phyloP scores from a whole-genome alignment of 2,888 invertebrate genomes.

The Xestia xanthographa region DNA sequence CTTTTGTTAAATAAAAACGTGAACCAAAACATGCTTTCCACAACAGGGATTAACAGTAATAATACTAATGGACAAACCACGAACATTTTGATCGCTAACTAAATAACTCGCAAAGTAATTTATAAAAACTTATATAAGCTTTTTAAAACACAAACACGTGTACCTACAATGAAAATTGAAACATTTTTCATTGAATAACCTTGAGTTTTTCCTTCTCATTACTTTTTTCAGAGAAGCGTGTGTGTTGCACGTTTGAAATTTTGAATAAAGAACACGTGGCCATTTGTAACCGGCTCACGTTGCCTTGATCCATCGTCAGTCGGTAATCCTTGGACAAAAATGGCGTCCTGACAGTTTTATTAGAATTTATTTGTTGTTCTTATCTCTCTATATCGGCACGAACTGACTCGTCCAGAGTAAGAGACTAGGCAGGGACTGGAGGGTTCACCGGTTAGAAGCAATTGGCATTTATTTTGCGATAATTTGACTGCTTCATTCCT shows the following conservation, averaged over 20 bases:
- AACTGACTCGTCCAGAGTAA: background rate
- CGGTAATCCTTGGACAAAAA: conserved; percentile 44
- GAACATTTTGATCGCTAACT: background rate
- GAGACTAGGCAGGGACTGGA: background rate
- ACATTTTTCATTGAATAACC: background rate
- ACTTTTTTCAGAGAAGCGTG: background rate
- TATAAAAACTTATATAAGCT: background rate
- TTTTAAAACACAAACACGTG: background rate
- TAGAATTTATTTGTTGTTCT: conserved; percentile 35
- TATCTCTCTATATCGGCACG: background rate
- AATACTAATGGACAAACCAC: background rate
- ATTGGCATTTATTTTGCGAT: background rate
- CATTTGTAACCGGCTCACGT: conserved; percentile 46
- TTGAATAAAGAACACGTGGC: conserved; percentile 32
- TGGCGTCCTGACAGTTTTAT: conserved; percentile 19
- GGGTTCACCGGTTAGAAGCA: background rate
- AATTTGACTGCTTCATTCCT: background rate
- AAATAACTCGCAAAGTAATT: background rate
- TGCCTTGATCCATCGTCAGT: conserved; percentile 26
- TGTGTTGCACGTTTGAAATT: conserved; percentile 14
- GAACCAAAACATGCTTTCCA: background rate
- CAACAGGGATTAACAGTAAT: background rate
- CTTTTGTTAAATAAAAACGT: background rate
- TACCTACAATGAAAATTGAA: background rate
- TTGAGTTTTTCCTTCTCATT: conserved; percentile 8